Evolutionary conservation across 2,797 vertebrate genomes (phyloP).

Genomic region (Brotula barbata): DNA sequence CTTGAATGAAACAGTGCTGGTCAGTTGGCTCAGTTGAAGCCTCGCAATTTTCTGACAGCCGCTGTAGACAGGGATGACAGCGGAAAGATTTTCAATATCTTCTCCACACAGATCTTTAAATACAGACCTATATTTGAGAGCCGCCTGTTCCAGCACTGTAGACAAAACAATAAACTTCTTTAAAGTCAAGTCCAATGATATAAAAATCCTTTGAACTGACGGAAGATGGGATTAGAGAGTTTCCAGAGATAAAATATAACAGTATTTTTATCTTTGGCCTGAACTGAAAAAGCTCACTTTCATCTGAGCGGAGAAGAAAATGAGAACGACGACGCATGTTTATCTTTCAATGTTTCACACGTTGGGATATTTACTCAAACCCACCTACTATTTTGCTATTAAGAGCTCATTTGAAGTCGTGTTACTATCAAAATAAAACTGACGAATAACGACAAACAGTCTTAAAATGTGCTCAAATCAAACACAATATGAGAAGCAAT

Average conservation of each 20-base stretch:
- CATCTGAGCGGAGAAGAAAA: background rate
- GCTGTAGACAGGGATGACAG: no score
- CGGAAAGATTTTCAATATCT: constrained; percentile 10
- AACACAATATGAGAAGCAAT: background rate
- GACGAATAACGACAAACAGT: background rate
- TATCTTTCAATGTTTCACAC: no score
- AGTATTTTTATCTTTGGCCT: background rate
- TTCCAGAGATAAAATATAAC: background rate
- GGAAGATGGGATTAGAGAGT: background rate
- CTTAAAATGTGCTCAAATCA: background rate
- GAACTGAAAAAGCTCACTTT: background rate
- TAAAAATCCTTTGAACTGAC: no score
- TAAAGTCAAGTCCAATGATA: constrained; percentile 1
- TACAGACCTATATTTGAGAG: background rate
- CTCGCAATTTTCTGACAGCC: background rate
- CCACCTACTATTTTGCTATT: no score
- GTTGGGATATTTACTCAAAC: no score
- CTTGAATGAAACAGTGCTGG: constrained; percentile 23
- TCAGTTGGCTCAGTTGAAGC: constrained; percentile 38
- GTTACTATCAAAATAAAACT: no score
- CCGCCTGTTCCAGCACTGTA: background rate
- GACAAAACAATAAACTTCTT: background rate
- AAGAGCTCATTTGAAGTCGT: no score
- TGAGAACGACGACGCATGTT: background rate
- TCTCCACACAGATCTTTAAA: constrained; percentile 18